A percentile compares a stretch with the other conserved stretches of the same genome.
Evolutionary conservation across 2,888 invertebrate genomes (phyloP).

Genomic region (Callimorpha dominula): DNA sequence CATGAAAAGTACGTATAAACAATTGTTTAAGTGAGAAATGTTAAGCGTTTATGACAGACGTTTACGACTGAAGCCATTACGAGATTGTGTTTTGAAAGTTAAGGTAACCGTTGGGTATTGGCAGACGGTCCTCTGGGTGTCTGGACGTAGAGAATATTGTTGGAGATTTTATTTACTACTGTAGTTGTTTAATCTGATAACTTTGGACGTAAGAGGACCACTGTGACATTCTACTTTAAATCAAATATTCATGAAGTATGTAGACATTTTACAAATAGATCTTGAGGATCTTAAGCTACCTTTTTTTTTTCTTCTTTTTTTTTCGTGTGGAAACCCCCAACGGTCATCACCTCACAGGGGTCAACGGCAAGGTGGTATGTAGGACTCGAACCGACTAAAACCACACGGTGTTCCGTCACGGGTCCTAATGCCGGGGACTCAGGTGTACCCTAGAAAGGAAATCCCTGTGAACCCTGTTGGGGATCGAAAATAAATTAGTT

Average conservation of each 20-base stretch:
- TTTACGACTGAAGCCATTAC: conserved; percentile 46
- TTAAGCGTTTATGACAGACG: conserved; percentile 34
- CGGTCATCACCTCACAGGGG: too few relatives aligned
- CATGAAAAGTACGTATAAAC: conserved; percentile 33
- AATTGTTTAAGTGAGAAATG: conserved; percentile 40
- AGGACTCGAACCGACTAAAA: too few relatives aligned
- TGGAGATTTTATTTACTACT: not conserved
- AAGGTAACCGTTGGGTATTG: conserved; percentile 4
- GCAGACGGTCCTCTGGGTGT: conserved; percentile 1
- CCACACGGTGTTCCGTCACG: too few relatives aligned
- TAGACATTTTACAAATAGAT: not conserved
- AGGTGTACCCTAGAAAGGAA: too few relatives aligned
- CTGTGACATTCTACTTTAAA: not conserved
- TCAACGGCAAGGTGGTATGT: too few relatives aligned
- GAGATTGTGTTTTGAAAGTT: conserved; percentile 33
- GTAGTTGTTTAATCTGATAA: conserved; percentile 1
- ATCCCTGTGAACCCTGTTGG: too few relatives aligned
- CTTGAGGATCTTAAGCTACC: not conserved
- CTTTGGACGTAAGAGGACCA: not conserved
- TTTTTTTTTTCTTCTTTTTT: too few relatives aligned
- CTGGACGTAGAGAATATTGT: conserved; percentile 2
- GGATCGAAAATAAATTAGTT: too few relatives aligned
- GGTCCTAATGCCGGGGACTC: too few relatives aligned
- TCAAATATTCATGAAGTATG: not conserved
- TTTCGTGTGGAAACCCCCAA: too few relatives aligned